Percentiles rank a stretch among this genome's conserved stretches.
Evolutionary conservation across 2,113 vertebrate species (phyloP).

Genomic region (Brienomyrus longianalis): DNA sequence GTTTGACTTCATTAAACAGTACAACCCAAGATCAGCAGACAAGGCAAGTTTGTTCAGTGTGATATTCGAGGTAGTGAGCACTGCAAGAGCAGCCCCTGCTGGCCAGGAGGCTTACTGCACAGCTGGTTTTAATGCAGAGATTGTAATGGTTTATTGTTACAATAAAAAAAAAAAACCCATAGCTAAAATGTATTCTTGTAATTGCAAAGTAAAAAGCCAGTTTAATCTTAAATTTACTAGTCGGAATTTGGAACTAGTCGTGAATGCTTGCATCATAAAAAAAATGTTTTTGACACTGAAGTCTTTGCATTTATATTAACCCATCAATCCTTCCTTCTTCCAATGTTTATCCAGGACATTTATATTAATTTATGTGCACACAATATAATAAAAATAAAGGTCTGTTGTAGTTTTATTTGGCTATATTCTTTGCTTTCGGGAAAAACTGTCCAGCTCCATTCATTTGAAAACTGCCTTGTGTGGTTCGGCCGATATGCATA

Average conservation of each 20-base stretch:
- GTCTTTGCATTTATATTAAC: background rate
- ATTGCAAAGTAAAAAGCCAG: background rate
- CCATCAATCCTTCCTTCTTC: background rate
- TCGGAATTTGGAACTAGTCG: background rate
- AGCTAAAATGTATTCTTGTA: background rate
- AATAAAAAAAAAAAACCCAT: background rate
- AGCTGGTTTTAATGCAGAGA: background rate
- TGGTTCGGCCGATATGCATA: background rate
- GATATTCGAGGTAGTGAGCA: background rate
- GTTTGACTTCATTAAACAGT: background rate
- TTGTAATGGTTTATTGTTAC: background rate
- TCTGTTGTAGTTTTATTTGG: background rate
- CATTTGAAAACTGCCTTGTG: background rate
- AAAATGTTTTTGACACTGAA: background rate
- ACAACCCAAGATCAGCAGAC: background rate
- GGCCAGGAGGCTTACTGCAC: conserved; percentile 21
- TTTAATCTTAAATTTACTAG: background rate
- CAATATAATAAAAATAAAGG: background rate
- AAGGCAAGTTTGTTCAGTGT: background rate
- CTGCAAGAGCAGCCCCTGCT: conserved; percentile 22
- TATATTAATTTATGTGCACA: background rate
- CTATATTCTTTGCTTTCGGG: background rate
- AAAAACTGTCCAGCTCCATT: background rate
- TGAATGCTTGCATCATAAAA: background rate
- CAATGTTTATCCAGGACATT: background rate